These are phyloP conservation scores for Copidosoma aretas DNA, from an alignment of 2,888 invertebrate species.

Conservation along the genomic window DNA sequence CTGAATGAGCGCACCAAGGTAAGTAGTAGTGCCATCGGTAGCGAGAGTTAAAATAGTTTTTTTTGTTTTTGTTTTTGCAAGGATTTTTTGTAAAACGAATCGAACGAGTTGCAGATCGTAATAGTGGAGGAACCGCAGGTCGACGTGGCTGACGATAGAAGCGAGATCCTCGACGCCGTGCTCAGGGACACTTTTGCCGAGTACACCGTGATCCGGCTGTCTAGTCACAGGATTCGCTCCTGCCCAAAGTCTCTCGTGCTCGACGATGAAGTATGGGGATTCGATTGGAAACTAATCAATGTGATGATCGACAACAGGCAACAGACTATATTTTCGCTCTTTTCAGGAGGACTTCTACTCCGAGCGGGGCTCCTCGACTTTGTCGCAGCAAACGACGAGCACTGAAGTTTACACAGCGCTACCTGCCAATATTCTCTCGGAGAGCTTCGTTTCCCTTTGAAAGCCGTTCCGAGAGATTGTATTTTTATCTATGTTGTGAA, in stretches of 20 bases:
- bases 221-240: conserved; percentile 38
- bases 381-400: conserved; percentile 27
- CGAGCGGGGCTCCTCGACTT: conserved; percentile 23
- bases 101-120: conserved; percentile 44
- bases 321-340: background rate
- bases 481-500: background rate
- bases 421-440: conserved; percentile 15
- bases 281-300: background rate
- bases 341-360: conserved; percentile 29
- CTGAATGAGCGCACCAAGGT: conserved; percentile 45
- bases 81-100: background rate
- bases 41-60: background rate
- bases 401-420: conserved; percentile 32
- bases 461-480: background rate
- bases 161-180: conserved; percentile 45
- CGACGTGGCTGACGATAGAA: conserved; percentile 39
- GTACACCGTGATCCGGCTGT: conserved; percentile 47
- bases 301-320: background rate
- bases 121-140: conserved; percentile 45
- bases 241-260: conserved; percentile 22
- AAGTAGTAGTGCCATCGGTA: no score
- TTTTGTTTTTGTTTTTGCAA: conserved; percentile 5
- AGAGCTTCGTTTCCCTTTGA: background rate
- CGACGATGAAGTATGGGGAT: conserved; percentile 29
- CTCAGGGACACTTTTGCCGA: conserved; percentile 46